phyloP scores from a whole-genome alignment of 2,888 invertebrate species.

The Mamestra brassicae region DNA sequence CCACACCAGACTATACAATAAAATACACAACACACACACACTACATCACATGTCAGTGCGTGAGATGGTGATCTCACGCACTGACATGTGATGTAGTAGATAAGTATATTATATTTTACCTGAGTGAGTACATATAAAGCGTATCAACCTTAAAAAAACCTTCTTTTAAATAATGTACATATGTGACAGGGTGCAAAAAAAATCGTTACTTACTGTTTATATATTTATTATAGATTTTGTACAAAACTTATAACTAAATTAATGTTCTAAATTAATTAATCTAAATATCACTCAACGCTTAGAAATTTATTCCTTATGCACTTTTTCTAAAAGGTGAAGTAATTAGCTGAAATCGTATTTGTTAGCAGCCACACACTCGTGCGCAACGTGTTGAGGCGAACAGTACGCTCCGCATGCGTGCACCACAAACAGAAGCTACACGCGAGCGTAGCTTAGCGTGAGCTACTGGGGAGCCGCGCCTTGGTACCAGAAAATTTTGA shows the following conservation, averaged over 20 bases:
- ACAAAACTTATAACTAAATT: conserved; percentile 17
- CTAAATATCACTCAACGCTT: conserved; percentile 3
- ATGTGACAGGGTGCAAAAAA: background rate
- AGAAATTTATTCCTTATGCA: background rate
- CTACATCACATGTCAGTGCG: no score
- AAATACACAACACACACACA: no score
- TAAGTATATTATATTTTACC: no score
- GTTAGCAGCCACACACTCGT: background rate
- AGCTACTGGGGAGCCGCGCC: background rate
- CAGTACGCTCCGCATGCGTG: background rate
- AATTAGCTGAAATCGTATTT: background rate
- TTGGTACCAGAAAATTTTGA: background rate
- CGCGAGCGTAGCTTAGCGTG: background rate
- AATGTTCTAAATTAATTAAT: background rate
- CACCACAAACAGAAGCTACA: background rate
- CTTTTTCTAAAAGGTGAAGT: background rate
- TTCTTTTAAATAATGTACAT: background rate
- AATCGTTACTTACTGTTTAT: background rate
- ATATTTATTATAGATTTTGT: conserved; percentile 8
- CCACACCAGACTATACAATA: no score
- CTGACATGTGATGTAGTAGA: no score
- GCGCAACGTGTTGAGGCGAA: background rate
- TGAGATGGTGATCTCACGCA: no score
- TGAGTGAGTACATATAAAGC: no score
- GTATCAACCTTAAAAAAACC: no score